Evolutionary conservation across 2,113 vertebrate genomes (phyloP).

Genomic region (Thryonomys swinderianus): DNA sequence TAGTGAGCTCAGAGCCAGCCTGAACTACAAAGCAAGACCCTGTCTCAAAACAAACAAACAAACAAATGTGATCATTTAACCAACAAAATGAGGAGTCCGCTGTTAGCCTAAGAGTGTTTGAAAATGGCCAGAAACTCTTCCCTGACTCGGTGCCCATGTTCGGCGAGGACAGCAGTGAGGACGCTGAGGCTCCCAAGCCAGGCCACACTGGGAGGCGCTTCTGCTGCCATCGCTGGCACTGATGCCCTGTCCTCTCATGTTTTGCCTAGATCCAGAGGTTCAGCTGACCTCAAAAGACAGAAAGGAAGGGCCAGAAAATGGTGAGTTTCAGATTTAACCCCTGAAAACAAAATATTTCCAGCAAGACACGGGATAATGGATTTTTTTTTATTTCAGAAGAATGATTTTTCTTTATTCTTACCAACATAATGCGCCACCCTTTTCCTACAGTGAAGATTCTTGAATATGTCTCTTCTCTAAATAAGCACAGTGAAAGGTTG

Average conservation of each 20-base stretch:
- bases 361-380: slow-evolving; percentile 52
- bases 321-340: slow-evolving; percentile 34
- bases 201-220: neutral
- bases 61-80: slow-evolving; percentile 4
- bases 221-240: neutral
- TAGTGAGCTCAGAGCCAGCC: no score
- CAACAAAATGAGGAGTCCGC: neutral
- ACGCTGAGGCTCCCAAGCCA: neutral
- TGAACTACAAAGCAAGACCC: no score
- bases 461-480: slow-evolving; percentile 71
- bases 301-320: neutral
- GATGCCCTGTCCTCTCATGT: neutral
- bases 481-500: slow-evolving; percentile 75
- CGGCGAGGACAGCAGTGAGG: neutral
- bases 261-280: slow-evolving; percentile 25
- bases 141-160: neutral
- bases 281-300: slow-evolving; percentile 18
- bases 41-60: no score
- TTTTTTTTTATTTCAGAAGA: slow-evolving; percentile 49
- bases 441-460: slow-evolving; percentile 63
- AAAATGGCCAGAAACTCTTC: neutral
- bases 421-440: slow-evolving; percentile 50
- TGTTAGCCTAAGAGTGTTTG: neutral
- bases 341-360: slow-evolving; percentile 69
- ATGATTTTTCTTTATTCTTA: slow-evolving; percentile 65